Evolutionary conservation across 2,113 vertebrate species (phyloP).

Genomic region (Bos indicus): DNA sequence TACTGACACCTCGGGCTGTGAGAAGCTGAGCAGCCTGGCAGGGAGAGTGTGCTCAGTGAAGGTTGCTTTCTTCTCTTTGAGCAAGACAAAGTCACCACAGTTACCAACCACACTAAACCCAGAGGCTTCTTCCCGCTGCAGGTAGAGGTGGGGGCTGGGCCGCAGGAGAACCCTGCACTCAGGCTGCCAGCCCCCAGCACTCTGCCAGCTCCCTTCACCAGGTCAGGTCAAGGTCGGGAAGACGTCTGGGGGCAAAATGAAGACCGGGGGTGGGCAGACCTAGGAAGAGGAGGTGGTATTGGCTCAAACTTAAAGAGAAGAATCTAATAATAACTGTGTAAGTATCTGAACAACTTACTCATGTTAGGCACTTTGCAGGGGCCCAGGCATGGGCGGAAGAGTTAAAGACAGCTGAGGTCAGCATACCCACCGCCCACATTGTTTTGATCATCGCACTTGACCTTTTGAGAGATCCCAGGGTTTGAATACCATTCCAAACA

Average conservation of each 20-base stretch:
- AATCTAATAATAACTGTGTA: background rate
- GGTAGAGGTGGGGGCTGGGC: slow-evolving; percentile 17
- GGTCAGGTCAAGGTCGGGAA: background rate
- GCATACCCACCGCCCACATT: background rate
- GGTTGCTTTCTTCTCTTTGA: background rate
- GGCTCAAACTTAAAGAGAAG: background rate
- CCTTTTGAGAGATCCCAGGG: background rate
- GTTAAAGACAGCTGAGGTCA: background rate
- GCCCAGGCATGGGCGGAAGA: background rate
- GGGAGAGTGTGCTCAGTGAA: background rate
- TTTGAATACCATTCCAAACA: background rate
- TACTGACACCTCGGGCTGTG: background rate
- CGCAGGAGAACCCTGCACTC: background rate
- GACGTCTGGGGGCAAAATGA: background rate
- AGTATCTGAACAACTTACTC: background rate
- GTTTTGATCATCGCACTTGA: background rate
- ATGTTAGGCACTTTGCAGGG: background rate
- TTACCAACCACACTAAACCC: background rate
- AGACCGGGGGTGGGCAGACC: background rate
- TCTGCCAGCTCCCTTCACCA: background rate
- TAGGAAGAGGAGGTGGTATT: background rate
- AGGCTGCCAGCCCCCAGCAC: background rate
- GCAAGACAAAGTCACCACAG: background rate
- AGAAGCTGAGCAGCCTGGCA: background rate
- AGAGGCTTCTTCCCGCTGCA: background rate